Base-by-base conservation (phyloP, 1,140 invertebrate species). In the Teleopsis dalmanni region DNA sequence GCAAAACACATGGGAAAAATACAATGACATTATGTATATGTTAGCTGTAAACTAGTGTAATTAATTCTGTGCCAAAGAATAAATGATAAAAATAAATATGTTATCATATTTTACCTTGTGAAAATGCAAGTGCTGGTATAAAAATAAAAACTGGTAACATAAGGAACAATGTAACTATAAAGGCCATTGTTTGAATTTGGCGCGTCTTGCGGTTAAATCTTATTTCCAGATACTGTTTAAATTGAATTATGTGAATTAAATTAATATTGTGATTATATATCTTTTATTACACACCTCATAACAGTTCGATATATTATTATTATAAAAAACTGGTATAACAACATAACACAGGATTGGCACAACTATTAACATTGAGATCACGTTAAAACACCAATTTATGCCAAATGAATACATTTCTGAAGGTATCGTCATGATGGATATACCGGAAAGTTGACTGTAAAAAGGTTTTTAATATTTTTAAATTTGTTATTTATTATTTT, bases 281-380 rank as follows among this genome's bases (percentile, higher is more conserved):
- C 4, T 13, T 25, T 14, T 22, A 16, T 25, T 33, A 59, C 54
- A 60, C 77, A 88, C 86, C 78, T 91, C 81, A 65, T 90, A 92
- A 19, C 82, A 85, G 44, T 85, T 89, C 8, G 84, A 87, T 8
- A 86, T 79, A 65, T 85, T 78, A 9, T 91, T 77, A 33, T 79
- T 78, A 58, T 85, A 91, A 69, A 91, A 92, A 0, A 92, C 82
- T 1, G 89, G 89, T 14, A 92, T 77, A 56, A 87, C 87, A 10
- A 87, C 73, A 21, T 73, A 74, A 8, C 80, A 78, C 51, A 89
- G 80, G 0, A 80, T 73, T 0, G 83, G 55, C 10, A 84, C 80
- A 29, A 84, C 81, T 2, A 87, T 60, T n/a, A 79, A 56, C 58
- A 85, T 81, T 4, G 77, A 72, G 25, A 81, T 60, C 2, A 83